Evolutionary conservation across 2,888 invertebrate genomes (phyloP), one percentile per base, ranked within the genome.

Genomic region (Carpatolechia fugitivella): DNA sequence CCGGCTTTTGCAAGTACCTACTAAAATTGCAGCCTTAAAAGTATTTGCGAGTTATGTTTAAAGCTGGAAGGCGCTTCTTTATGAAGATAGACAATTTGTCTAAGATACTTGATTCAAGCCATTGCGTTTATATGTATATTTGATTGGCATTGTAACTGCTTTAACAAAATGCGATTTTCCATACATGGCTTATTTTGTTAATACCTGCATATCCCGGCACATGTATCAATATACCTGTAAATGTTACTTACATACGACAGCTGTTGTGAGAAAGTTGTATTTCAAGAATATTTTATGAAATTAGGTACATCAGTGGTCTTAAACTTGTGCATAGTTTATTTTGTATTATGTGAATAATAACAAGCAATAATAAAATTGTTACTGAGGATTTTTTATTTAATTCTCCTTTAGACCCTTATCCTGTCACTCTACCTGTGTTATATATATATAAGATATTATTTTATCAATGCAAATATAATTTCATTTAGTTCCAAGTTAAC

Each of bases 301-400:
- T 80, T 78, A 77, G 77, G 77, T 75, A 80, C 78, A 76, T 76
- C 86, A 80, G 80, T 84, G 87, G 86, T 87, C 88, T 83, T 85
- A 82, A 80, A 89, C 78, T 91, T 92, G 92, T 92, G 92, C 90
- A 92, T 92, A 92, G 91, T 92, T 92, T 92, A 92, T 92, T 92
- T 92, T 92, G 92, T 92, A 92, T 92, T 91, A 91, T 92, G 92
- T 92, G 91, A 92, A 92, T 92, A 91, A 87, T 91, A 91, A 91
- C 91, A 81, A 91, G 92, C 91, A 92, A 92, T 92, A 92, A 92
- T 90, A 88, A 90, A 91, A 90, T 91, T 92, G 92, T 92, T 92
- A 92, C 87, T 80, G 77, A 85, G 80, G 68, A 71, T 66, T 72
- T 79, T 70, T 69, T 65, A 76, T 74, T 76, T 59, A 64, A 48